Evolutionary conservation across 2,113 vertebrate genomes (phyloP).

Genomic region (Hydropotes inermis): DNA sequence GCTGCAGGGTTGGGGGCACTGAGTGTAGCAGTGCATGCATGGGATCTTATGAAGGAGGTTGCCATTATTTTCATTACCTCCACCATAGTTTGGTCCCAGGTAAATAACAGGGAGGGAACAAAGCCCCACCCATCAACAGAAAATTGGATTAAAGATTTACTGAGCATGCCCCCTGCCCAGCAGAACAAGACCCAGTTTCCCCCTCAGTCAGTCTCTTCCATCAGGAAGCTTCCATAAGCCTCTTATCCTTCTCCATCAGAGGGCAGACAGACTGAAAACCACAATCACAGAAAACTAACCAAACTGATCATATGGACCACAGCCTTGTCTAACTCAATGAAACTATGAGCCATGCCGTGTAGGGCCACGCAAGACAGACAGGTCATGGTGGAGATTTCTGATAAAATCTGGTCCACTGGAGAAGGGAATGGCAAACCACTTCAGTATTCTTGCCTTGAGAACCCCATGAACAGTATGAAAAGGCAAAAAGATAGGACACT

Average conservation of each 20-base stretch:
- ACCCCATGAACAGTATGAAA: neutral
- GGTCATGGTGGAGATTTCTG: neutral
- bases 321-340: neutral
- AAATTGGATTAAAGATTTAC: neutral
- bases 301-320: neutral
- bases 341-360: neutral
- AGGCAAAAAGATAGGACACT: neutral
- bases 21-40: too few relatives aligned
- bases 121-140: neutral
- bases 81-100: too few relatives aligned
- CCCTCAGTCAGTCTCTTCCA: neutral
- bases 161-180: neutral
- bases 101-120: neutral
- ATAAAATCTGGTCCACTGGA: neutral
- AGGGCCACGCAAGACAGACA: accelerated
- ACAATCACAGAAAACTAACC: neutral
- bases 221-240: neutral
- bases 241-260: neutral
- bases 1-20: too few relatives aligned
- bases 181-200: neutral
- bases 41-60: too few relatives aligned
- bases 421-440: neutral
- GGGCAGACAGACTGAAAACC: neutral
- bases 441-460: neutral
- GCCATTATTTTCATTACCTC: too few relatives aligned